Evolutionary conservation across 2,113 vertebrate genomes (phyloP), one percentile per base, ranked within the genome.

Genomic region (Petrocephalus microphthalmus): DNA sequence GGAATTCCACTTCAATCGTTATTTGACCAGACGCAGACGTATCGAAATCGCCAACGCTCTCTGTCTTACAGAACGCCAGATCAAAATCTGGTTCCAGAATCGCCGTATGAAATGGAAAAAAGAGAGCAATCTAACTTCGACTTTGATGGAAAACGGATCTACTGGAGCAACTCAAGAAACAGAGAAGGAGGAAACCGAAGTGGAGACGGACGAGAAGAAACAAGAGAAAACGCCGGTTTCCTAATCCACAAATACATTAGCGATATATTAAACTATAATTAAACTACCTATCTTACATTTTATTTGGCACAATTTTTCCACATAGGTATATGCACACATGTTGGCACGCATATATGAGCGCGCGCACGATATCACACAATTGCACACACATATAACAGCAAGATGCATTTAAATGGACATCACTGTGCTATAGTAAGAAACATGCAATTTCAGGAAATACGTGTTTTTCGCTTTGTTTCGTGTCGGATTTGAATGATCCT

Each of bases 61-160:
- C 54, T 97, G 97, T 94, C 92, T 98, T 84, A 98, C 97, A 2
- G 97, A 98, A 91, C 95, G 97, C 37, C 97, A 98, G 95, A 98
- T 98, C 90, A 98, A 98, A 94, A 98, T 98, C 94, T 98, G 97
- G 97, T 98, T 98, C 93, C 97, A 98, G 92, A 98, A 98, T 94
- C 96, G 97, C 81, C 94, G 97, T 88, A 98, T 98, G 97, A 98
- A 98, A 90, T 98, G 97, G 97, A 98, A 98, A 95, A 98, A 98
- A 87, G 97, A 98, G 91, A 97, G 96, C 92, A 98, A 98, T 90
- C 95, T 97, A 90, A 97, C 95, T 67, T 97, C 97, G 90, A 97
- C 96, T 90, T 95, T 97, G 91, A 95, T 95, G 88, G 97, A 97
- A 91, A 96, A 93, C 90, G 96, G 96, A 92, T 95, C 95, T 89